A percentile compares a stretch with the other conserved stretches of the same genome.
Conservation (phyloP, 2,888 invertebrate species). For the Lacanobia wlatinum region DNA sequence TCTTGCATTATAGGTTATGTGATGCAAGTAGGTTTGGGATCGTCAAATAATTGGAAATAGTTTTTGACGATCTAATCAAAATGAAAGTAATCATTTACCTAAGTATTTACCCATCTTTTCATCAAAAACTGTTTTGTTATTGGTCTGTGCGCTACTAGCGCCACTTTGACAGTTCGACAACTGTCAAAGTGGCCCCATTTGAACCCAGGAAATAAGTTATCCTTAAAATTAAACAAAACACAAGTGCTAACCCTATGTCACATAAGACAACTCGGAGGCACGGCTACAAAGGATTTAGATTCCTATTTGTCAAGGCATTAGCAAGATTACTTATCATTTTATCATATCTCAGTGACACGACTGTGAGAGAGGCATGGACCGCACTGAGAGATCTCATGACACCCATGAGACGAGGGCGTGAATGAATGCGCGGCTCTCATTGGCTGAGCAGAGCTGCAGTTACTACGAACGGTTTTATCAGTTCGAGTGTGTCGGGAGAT, state of each 20-base stretch:
- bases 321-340: conserved; percentile 71
- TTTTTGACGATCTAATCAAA: too few relatives aligned
- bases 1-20: too few relatives aligned
- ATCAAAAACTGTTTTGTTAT: too few relatives aligned
- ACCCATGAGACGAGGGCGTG: conserved; percentile 86
- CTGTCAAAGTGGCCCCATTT: too few relatives aligned
- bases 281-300: conserved; percentile 74
- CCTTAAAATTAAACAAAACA: conserved; percentile 18
- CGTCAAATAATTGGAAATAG: too few relatives aligned
- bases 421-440: conserved; percentile 68
- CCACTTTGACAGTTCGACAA: too few relatives aligned
- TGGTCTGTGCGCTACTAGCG: too few relatives aligned
- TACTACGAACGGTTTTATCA: conserved; percentile 48
- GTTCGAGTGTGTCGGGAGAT: conserved; percentile 55
- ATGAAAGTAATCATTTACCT: too few relatives aligned
- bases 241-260: conserved; percentile 46
- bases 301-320: conserved; percentile 75
- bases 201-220: too few relatives aligned
- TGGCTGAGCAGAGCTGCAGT: conserved; percentile 70
- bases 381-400: conserved; percentile 76
- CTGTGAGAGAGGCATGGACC: conserved; percentile 72
- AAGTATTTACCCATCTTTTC: too few relatives aligned
- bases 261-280: conserved; percentile 71
- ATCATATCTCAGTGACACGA: conserved; percentile 70
- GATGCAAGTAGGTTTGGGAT: too few relatives aligned